Conservation (phyloP, 30 jellyfish, hydroid and myxozoan genomes). For the Phacellophora camtschatica region DNA sequence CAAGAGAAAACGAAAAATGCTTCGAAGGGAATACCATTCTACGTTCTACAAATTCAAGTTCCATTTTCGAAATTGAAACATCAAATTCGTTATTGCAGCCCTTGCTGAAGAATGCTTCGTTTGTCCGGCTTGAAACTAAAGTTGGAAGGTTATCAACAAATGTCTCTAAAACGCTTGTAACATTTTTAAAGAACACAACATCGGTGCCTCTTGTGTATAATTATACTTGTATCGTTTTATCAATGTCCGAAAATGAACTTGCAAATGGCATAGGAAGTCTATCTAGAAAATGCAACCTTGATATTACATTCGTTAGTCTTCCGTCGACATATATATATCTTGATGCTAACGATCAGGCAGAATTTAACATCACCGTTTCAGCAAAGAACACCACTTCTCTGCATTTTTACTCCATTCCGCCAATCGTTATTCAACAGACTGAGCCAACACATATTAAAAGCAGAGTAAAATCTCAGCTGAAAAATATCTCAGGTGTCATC, state of each 20-base stretch:
- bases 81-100: background rate
- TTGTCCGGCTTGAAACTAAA: background rate
- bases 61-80: background rate
- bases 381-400: background rate
- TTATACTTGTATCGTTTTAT: background rate
- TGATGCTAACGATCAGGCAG: constrained; percentile 23
- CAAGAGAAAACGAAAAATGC: constrained; percentile 50
- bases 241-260: background rate
- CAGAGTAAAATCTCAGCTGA: background rate
- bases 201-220: background rate
- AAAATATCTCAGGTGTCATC: background rate
- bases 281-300: background rate
- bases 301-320: background rate
- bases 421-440: constrained; percentile 24
- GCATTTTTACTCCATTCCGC: constrained; percentile 11
- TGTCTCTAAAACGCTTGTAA: background rate
- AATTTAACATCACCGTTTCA: constrained; percentile 1
- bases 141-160: background rate
- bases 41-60: background rate
- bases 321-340: background rate
- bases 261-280: background rate
- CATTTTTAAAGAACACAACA: background rate
- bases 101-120: background rate
- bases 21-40: background rate
- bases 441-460: constrained; percentile 13